Percentiles rank a stretch among this genome's conserved stretches.
Evolutionary conservation across 1,140 invertebrate genomes (phyloP).

Genomic region (Achatina immaculata): DNA sequence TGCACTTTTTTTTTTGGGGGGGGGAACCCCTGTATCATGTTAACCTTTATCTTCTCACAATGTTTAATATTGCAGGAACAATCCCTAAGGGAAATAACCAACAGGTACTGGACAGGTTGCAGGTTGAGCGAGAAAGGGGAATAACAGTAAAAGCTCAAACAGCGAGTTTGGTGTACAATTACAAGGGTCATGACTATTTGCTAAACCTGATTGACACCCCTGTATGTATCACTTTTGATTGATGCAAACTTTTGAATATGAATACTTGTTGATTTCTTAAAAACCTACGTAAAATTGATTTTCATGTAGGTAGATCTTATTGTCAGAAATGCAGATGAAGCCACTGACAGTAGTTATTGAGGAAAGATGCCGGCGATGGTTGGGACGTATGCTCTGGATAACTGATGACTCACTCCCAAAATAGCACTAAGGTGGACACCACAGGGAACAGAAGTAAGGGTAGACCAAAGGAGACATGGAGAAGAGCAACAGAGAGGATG

Average conservation of each 20-base stretch:
- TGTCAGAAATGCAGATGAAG: no score
- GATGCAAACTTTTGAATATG: no score
- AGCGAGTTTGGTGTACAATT: constrained; percentile 85
- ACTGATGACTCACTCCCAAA: no score
- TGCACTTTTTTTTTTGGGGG: no score
- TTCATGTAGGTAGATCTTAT: neutral
- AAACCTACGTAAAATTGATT: neutral
- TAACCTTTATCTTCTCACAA: neutral
- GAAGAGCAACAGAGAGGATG: no score
- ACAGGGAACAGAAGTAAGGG: no score
- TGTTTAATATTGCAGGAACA: constrained; percentile 74
- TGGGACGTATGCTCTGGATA: no score
- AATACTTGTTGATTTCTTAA: neutral
- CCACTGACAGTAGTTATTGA: no score
- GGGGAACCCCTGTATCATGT: no score
- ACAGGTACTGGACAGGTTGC: constrained; percentile 89
- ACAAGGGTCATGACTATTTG: constrained; percentile 78
- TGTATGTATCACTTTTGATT: constrained; percentile 58
- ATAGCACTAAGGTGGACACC: no score
- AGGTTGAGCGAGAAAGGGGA: constrained; percentile 92
- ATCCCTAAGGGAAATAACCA: constrained; percentile 78
- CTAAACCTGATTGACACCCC: constrained; percentile 98
- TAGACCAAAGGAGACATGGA: no score
- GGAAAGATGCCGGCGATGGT: no score
- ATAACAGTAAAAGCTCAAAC: constrained; percentile 99